A percentile compares a stretch with the other conserved stretches of the same genome.
Evolutionary conservation across 1,140 invertebrate species (phyloP).

Genomic region (Agrypnia vestita): DNA sequence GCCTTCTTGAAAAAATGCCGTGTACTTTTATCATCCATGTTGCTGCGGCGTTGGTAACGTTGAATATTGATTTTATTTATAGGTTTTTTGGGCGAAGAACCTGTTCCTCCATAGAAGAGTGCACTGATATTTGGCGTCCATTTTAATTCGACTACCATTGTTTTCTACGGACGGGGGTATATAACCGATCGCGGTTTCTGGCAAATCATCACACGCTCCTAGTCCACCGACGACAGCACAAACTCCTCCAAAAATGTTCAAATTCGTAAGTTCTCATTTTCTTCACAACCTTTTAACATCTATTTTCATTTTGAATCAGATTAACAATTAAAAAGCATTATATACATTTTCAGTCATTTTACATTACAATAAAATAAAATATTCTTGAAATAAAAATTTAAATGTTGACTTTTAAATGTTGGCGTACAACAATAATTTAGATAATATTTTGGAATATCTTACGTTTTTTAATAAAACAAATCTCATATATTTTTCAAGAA

Average conservation of each 20-base stretch:
- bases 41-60: neutral
- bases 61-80: constrained; percentile 21
- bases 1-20: constrained; percentile 23
- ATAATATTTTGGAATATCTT: too few relatives aligned
- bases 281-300: too few relatives aligned
- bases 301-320: neutral
- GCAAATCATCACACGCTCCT: constrained; percentile 53
- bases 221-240: constrained; percentile 46
- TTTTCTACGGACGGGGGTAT: constrained; percentile 20
- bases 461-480: too few relatives aligned
- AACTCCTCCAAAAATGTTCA: constrained; percentile 59
- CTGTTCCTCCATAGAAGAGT: constrained; percentile 12
- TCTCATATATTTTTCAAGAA: too few relatives aligned
- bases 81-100: neutral
- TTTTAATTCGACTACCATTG: constrained; percentile 11
- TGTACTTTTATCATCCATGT: constrained; percentile 8
- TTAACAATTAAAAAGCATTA: too few relatives aligned
- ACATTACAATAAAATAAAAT: too few relatives aligned
- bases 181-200: constrained; percentile 28
- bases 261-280: constrained; percentile 59
- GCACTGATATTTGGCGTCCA: constrained; percentile 5
- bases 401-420: too few relatives aligned
- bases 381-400: too few relatives aligned
- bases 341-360: too few relatives aligned
- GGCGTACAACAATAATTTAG: too few relatives aligned